phyloP scores from a whole-genome alignment of 2,113 vertebrate species.

The Sorex fumeus region DNA sequence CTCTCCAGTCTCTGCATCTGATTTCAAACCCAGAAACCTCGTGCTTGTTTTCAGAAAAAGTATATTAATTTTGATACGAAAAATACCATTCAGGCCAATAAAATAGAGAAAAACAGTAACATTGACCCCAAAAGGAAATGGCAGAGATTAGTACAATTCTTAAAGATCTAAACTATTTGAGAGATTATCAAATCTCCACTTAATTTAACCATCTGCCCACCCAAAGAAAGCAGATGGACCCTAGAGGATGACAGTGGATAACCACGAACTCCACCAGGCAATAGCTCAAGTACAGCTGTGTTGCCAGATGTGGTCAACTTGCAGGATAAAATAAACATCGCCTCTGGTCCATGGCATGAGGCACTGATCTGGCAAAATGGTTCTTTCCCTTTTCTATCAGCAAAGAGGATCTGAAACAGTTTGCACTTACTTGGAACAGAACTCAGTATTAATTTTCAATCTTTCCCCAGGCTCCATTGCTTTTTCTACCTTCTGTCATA shows the following conservation, averaged over 20 bases:
- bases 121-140: background rate
- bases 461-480: background rate
- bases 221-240: background rate
- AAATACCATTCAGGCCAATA: background rate
- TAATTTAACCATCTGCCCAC: slow-evolving; percentile 27
- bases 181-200: background rate
- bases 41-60: background rate
- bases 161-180: slow-evolving; percentile 16
- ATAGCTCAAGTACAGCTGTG: slow-evolving; percentile 15
- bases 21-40: background rate
- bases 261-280: slow-evolving; percentile 22
- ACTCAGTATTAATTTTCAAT: slow-evolving; percentile 15
- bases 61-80: background rate
- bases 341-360: background rate
- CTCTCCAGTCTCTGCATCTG: background rate
- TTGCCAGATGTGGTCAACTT: slow-evolving; percentile 57
- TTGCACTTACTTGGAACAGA: slow-evolving; percentile 43
- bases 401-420: background rate
- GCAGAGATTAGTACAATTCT: background rate
- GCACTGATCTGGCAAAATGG: slow-evolving; percentile 32
- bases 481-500: slow-evolving; percentile 44
- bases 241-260: background rate
- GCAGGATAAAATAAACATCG: slow-evolving; percentile 44
- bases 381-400: slow-evolving; percentile 51
- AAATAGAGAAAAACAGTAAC: background rate